Conservation (phyloP, 2,888 invertebrate species). For the Acanthacorydalis orientalis region DNA sequence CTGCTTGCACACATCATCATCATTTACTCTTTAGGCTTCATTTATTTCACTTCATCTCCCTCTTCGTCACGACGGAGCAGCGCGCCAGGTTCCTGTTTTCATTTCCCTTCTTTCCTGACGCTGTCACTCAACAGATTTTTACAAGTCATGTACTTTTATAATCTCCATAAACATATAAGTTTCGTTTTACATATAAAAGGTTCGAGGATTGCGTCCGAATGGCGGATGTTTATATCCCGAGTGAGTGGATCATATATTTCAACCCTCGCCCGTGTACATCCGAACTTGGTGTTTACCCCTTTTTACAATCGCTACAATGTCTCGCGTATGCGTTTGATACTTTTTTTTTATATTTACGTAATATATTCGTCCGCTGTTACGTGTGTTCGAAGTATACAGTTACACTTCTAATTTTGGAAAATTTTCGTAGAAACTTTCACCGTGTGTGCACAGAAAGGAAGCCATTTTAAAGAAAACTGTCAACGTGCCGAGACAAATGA, state of each 20-base stretch:
- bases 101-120: slow-evolving; percentile 26
- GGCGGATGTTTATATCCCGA: slow-evolving; percentile 18
- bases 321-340: background rate
- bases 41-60: slow-evolving; percentile 21
- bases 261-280: background rate
- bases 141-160: slow-evolving; percentile 31
- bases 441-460: background rate
- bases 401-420: background rate
- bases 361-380: background rate
- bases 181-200: slow-evolving; percentile 27
- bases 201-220: slow-evolving; percentile 21
- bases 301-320: background rate
- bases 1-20: slow-evolving; percentile 18
- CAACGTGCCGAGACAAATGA: slow-evolving; percentile 15
- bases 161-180: slow-evolving; percentile 28
- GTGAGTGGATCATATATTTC: background rate
- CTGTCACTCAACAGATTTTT: slow-evolving; percentile 28
- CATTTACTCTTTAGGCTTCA: slow-evolving; percentile 29
- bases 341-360: background rate
- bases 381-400: no score
- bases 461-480: background rate
- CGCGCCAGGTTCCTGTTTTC: slow-evolving; percentile 24
- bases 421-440: background rate
- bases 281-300: background rate
- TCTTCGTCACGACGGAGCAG: slow-evolving; percentile 9